A percentile compares a stretch with the other conserved stretches of the same genome.
These are phyloP conservation scores for Anticlea derivata DNA, from an alignment of 2,888 invertebrate species.

Conservation along the genomic window DNA sequence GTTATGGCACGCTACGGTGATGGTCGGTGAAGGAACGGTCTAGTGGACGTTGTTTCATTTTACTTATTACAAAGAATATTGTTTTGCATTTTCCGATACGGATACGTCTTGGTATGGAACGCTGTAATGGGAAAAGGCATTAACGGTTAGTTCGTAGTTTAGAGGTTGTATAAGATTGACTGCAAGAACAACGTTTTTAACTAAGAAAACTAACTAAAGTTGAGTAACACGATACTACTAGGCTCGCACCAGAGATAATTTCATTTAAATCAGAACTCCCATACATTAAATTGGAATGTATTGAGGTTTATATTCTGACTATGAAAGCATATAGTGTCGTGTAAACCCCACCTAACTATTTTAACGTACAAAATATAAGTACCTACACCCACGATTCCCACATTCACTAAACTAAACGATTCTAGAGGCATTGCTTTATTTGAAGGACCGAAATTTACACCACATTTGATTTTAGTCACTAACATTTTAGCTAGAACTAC, in stretches of 20 bases:
- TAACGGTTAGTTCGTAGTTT: background rate
- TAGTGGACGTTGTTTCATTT: too few species aligned
- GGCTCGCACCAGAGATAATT: background rate
- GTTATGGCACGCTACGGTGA: too few species aligned
- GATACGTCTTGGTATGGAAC: background rate
- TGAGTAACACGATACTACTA: slow-evolving; percentile 6
- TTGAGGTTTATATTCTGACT: background rate
- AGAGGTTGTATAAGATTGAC: background rate
- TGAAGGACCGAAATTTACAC: slow-evolving; percentile 16
- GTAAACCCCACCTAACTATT: slow-evolving; percentile 6
- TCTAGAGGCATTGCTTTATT: slow-evolving; percentile 7
- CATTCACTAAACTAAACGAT: slow-evolving; percentile 16
- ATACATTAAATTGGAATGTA: slow-evolving; percentile 9
- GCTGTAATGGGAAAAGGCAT: too few species aligned
- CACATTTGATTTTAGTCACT: slow-evolving; percentile 6
- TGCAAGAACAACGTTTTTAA: slow-evolving; percentile 9
- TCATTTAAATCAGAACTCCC: background rate
- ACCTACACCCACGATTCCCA: slow-evolving; percentile 13
- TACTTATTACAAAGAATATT: too few species aligned
- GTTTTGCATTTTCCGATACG: too few species aligned
- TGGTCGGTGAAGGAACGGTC: too few species aligned
- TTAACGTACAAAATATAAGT: slow-evolving; percentile 21
- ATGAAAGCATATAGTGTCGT: background rate
- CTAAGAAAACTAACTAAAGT: slow-evolving; percentile 8
- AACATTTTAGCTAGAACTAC: slow-evolving; percentile 7